Percentiles rank a stretch among this genome's conserved stretches.
Evolutionary conservation across 2,888 invertebrate genomes (phyloP).

Genomic region (Pachymerium ferrugineum): DNA sequence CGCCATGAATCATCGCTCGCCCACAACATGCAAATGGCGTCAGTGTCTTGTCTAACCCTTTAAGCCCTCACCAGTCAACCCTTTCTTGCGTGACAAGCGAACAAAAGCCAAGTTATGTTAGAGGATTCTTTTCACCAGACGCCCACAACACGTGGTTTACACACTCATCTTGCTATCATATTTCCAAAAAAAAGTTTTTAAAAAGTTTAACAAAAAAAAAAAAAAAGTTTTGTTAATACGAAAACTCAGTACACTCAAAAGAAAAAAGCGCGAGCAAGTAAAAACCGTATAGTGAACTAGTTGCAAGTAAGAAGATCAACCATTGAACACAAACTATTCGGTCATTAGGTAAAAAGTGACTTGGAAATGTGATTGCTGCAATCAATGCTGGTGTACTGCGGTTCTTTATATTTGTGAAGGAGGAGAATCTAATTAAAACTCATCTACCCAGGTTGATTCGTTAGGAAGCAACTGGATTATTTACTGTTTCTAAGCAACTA

Average conservation of each 20-base stretch:
- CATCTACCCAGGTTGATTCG: no score
- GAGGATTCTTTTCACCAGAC: constrained; percentile 8
- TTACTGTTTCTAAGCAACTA: no score
- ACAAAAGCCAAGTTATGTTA: constrained; percentile 4
- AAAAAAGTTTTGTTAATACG: background rate
- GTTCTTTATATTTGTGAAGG: no score
- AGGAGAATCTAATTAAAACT: no score
- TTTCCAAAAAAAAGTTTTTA: background rate
- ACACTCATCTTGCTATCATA: background rate
- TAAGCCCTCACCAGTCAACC: constrained; percentile 13
- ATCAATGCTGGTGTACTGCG: no score
- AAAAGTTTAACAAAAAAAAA: no score
- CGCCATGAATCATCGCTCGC: constrained; percentile 8
- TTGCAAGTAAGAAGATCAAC: no score
- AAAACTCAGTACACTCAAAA: background rate
- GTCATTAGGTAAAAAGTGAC: no score
- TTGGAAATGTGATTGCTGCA: no score
- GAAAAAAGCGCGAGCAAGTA: background rate
- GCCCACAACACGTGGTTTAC: constrained; percentile 17
- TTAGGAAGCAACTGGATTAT: no score
- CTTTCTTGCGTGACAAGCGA: constrained; percentile 14
- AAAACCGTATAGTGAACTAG: no score
- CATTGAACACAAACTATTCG: no score
- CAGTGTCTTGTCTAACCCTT: constrained; percentile 17
- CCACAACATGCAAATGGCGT: constrained; percentile 13